phyloP scores from a whole-genome alignment of 2,888 invertebrate genomes.

The Poecilobothrus nobilitatus region DNA sequence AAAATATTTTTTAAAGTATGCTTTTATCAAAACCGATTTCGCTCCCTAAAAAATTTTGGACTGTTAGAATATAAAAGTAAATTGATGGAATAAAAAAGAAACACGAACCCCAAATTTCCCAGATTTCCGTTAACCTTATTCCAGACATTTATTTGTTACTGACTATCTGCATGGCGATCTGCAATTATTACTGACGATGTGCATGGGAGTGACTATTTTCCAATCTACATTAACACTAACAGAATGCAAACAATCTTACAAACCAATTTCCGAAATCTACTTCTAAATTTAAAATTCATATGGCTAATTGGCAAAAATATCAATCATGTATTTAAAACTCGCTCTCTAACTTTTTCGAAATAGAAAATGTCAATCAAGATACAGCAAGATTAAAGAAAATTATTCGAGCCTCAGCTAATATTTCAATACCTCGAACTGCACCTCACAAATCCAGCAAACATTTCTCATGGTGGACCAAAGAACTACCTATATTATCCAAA shows the following conservation, averaged over 20 bases:
- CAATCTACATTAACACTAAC: conserved; percentile 7
- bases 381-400: neutral
- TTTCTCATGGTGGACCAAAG: conserved; percentile 14
- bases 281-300: neutral
- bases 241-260: neutral
- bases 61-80: neutral
- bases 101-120: too few species aligned
- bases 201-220: conserved; percentile 13
- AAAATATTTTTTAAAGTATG: too few species aligned
- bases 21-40: too few species aligned
- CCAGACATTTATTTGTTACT: conserved; percentile 9
- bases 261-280: conserved; percentile 5
- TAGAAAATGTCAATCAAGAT: neutral
- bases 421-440: neutral
- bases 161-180: conserved; percentile 13
- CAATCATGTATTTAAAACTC: neutral
- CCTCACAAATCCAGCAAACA: too few species aligned
- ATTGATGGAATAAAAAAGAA: too few species aligned
- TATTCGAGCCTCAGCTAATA: neutral
- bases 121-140: too few species aligned
- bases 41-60: neutral
- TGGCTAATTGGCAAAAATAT: neutral
- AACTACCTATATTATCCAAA: conserved; percentile 5
- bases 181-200: neutral
- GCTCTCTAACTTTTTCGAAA: neutral